Base-by-base conservation (phyloP, 2,888 invertebrate species). In the Lepas anatifera region DNA sequence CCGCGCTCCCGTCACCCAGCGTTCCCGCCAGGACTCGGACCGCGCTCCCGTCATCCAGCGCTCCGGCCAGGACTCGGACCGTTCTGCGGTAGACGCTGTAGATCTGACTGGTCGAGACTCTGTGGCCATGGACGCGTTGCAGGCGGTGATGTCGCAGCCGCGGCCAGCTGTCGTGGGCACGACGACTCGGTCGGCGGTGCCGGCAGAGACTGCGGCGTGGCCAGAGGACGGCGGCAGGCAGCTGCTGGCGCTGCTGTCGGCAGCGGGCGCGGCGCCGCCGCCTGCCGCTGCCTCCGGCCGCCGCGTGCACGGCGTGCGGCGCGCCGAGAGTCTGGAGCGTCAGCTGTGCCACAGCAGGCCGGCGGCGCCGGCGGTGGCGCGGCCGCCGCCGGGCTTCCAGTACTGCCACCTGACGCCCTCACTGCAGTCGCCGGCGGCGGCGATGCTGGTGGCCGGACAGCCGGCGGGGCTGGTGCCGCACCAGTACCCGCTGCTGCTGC, bases 221-320 rank as follows among this genome's bases (percentile, higher is more conserved):
- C 6, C 48, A 25, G n/a, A 6, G 48, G 48, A 25, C 48, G 48
- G 48, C 48, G 48, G 25, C 6, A 32, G 32, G 22, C 52, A 25
- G 52, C 58, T 32, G 58, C 58, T 58, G 29, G 58, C 58, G 58
- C 32, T 58, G 58, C 58, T 58, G 58, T 29, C 32, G 32, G 32
- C 32, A 16, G 58, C 58, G 32, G 18, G 29, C 13, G 18, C n/a
- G n/a, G n/a, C n/a, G n/a, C n/a, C n/a, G n/a, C n/a, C n/a, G n/a
- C 13, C 11, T 22, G 32, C 29, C 1, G 32, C 58, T 32, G 58
- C 27, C 16, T 7, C 58, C 6, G 58, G 13, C 29, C 41, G 41
- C 58, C 58, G 58, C 29, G 58, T 58, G 32, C 58, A n/a, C 18
- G 58, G 58, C 32, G 32, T 32, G 1, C 58, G 32, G 32, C 29